Evolutionary conservation across 2,888 invertebrate species (phyloP).

Genomic region (Notocelia uddmanniana): DNA sequence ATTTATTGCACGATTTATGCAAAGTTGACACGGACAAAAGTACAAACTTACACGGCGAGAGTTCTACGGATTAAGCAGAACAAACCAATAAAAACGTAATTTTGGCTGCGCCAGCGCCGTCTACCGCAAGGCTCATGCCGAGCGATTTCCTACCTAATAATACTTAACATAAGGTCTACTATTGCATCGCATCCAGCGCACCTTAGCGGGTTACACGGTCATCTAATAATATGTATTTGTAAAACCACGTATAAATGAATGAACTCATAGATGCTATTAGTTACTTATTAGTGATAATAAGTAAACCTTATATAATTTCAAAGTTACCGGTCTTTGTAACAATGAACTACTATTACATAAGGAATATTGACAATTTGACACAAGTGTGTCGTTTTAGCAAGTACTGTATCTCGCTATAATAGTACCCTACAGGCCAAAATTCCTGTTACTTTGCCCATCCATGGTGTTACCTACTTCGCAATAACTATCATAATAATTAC

Average conservation of each 20-base stretch:
- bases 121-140: constrained; percentile 4
- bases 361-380: background rate
- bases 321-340: background rate
- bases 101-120: constrained; percentile 4
- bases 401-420: background rate
- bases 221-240: constrained; percentile 6
- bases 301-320: background rate
- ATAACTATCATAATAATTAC: background rate
- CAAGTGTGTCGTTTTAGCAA: background rate
- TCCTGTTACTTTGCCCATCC: constrained; percentile 8
- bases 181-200: constrained; percentile 27
- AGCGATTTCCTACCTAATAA: constrained; percentile 32
- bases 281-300: too few species aligned
- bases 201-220: background rate
- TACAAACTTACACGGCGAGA: background rate
- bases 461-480: background rate
- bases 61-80: constrained; percentile 4
- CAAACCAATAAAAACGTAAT: constrained; percentile 10
- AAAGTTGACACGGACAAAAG: background rate
- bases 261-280: background rate
- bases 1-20: background rate
- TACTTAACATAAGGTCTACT: constrained; percentile 41
- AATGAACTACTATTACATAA: background rate
- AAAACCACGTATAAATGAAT: background rate
- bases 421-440: background rate